Conservation (phyloP, 2,888 invertebrate genomes). For the Molorchus minor region DNA sequence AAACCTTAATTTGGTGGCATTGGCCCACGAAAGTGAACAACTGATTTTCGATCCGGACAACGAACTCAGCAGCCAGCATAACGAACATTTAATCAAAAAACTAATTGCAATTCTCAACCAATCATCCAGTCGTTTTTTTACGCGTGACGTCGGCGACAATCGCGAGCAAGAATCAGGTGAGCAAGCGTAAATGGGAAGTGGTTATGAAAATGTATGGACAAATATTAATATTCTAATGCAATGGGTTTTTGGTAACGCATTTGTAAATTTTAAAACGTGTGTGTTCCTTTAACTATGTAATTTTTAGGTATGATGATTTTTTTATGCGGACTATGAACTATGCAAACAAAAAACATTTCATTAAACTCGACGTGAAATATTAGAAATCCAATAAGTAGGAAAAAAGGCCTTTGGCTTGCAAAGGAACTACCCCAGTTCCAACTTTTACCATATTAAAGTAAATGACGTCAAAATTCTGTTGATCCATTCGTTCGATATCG, state of each 20-base stretch:
- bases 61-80: constrained; percentile 14
- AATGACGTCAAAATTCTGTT: too few species aligned
- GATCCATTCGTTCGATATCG: too few species aligned
- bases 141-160: neutral
- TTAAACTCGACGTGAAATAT: too few species aligned
- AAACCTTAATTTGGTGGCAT: constrained; percentile 19
- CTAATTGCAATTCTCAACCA: constrained; percentile 20
- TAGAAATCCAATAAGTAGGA: too few species aligned
- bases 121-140: constrained; percentile 14
- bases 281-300: too few species aligned
- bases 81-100: constrained; percentile 24
- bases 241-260: neutral
- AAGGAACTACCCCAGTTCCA: too few species aligned
- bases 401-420: too few species aligned
- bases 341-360: too few species aligned
- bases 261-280: too few species aligned
- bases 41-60: constrained; percentile 24
- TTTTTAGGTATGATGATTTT: too few species aligned
- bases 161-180: constrained; percentile 1
- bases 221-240: neutral
- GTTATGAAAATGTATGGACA: constrained; percentile 13
- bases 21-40: constrained; percentile 50
- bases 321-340: too few species aligned
- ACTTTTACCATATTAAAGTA: too few species aligned
- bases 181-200: constrained; percentile 8